Conservation (phyloP, 2,113 vertebrate genomes). For the Ancistrus triradiatus region DNA sequence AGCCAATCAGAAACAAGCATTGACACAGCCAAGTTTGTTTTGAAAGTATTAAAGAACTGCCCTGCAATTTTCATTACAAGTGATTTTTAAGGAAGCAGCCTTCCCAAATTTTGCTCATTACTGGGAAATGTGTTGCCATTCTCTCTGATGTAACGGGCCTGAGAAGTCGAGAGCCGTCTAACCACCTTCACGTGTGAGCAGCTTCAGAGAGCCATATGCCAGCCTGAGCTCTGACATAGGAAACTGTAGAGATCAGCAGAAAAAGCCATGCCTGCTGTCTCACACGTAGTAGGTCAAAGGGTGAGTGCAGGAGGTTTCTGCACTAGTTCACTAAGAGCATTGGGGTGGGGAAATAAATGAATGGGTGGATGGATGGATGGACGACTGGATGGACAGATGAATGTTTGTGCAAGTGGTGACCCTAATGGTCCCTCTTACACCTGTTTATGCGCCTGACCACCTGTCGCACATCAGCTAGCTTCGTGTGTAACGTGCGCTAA, state of each 20-base stretch:
- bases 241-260: conserved; percentile 20
- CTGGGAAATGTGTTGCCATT: not conserved
- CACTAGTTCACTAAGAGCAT: conserved; percentile 25
- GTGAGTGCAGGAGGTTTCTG: conserved; percentile 12
- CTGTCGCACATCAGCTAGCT: conserved; percentile 37
- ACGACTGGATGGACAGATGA: conserved; percentile 24
- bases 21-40: too few relatives aligned
- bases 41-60: too few relatives aligned
- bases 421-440: conserved; percentile 41
- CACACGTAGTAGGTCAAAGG: conserved; percentile 35
- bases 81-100: too few relatives aligned
- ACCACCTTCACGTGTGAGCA: not conserved
- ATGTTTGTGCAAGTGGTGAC: conserved; percentile 41
- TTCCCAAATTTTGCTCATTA: not conserved
- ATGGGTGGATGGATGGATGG: conserved; percentile 29
- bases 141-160: too few relatives aligned
- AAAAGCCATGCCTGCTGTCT: not conserved
- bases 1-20: too few relatives aligned
- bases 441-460: conserved; percentile 42
- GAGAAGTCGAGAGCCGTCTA: too few relatives aligned
- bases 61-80: too few relatives aligned
- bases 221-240: conserved; percentile 3
- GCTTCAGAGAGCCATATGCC: not conserved
- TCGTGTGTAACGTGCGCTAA: conserved; percentile 31
- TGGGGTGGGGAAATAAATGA: conserved; percentile 17